Percentiles rank a stretch among this genome's conserved stretches.
Evolutionary conservation across 2,888 invertebrate genomes (phyloP).

Genomic region (Leptinotarsa juncta): DNA sequence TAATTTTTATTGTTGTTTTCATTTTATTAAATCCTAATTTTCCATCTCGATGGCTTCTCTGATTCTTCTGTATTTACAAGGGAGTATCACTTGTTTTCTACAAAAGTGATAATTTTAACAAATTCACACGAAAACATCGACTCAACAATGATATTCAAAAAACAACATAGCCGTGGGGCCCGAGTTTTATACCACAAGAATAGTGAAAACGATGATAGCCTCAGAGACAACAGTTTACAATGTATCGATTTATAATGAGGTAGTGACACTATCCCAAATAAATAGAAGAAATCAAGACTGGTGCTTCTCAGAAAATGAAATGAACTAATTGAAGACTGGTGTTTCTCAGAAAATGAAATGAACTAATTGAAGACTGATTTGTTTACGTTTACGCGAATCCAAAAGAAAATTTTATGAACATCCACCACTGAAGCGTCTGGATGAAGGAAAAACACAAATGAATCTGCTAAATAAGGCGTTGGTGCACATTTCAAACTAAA

Average conservation of each 20-base stretch:
- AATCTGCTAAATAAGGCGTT: too few species aligned
- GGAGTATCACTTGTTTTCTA: not conserved
- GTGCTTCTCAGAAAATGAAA: not conserved
- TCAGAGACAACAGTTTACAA: not conserved
- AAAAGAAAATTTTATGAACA: not conserved
- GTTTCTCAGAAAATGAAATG: not conserved
- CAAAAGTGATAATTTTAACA: not conserved
- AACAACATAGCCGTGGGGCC: not conserved
- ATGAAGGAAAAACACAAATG: not conserved
- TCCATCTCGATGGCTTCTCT: too few species aligned
- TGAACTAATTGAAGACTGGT: not conserved
- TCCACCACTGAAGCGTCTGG: not conserved
- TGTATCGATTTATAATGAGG: not conserved
- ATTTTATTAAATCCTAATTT: too few species aligned
- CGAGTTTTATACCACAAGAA: not conserved
- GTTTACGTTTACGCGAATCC: not conserved
- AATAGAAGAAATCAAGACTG: not conserved
- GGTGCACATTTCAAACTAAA: too few species aligned
- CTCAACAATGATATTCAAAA: not conserved
- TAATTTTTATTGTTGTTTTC: too few species aligned
- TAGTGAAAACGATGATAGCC: not conserved
- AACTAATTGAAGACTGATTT: not conserved
- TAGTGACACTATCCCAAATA: not conserved
- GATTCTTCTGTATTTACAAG: not conserved
- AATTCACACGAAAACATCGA: not conserved